Conservation (phyloP, 1,140 invertebrate genomes). For the Lepidurus packardi region DNA sequence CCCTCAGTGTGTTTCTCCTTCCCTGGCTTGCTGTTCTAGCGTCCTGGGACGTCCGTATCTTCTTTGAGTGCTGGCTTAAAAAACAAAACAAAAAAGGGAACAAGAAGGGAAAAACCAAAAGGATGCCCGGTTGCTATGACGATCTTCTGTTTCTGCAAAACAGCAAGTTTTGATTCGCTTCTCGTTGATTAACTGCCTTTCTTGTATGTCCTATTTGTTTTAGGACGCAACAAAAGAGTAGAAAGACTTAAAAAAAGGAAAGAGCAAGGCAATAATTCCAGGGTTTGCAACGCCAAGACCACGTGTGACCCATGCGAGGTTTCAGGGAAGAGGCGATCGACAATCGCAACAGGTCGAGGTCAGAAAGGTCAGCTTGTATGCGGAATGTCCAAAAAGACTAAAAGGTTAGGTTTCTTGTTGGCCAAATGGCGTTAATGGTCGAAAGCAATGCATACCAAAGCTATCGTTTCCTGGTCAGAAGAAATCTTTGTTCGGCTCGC, state of each 20-base stretch:
- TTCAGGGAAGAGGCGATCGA: neutral
- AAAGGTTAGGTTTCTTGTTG: no score
- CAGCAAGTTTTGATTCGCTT: slow-evolving; percentile 19
- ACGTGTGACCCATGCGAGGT: neutral
- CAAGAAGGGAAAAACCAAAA: neutral
- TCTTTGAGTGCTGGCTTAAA: neutral
- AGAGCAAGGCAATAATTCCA: no score
- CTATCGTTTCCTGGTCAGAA: no score
- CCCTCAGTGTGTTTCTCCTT: slow-evolving; percentile 3
- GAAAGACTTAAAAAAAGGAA: neutral
- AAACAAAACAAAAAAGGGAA: neutral
- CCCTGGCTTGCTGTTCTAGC: neutral
- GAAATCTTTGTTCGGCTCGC: no score
- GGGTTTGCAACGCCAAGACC: neutral
- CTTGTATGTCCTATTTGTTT: neutral
- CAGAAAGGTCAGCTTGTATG: neutral
- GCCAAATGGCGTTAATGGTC: no score
- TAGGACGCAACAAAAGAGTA: neutral
- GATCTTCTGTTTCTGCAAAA: slow-evolving; percentile 19
- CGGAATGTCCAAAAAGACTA: neutral
- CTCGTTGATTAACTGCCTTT: neutral
- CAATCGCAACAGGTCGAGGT: slow-evolving; percentile 6
- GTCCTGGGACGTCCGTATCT: slow-evolving; percentile 17
- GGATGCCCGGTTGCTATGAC: slow-evolving; percentile 16
- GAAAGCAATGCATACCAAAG: no score